Evolutionary conservation across 2,888 invertebrate genomes (phyloP), one percentile per base, ranked within the genome.

Genomic region (Pemphredon lugubris): DNA sequence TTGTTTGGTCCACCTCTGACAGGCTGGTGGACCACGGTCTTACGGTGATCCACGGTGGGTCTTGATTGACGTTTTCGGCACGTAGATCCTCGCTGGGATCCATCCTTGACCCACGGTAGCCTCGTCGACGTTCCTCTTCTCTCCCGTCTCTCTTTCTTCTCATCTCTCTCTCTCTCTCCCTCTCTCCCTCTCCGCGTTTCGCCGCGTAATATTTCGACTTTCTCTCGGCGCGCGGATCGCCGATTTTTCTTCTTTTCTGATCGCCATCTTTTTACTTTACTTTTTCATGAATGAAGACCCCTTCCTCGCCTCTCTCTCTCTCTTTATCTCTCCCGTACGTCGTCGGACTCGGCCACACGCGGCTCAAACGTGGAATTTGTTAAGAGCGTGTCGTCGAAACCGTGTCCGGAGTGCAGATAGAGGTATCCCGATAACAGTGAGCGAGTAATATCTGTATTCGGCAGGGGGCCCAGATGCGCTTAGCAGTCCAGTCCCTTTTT

Each of bases 41-140:
- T 18, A 14, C 44, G 18, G 11, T 30, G 30, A 48, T 48, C 48
- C 45, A 7, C 2, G 55, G 32, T n/a, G 34, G n/a, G 4, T 7
- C 34, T 9, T 59, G 58, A 59, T 59, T 59, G 58, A 48, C 58
- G 30, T 59, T 59, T 59, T 48, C 61, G 53, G 45, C 37, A 37
- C 44, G 57, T 23, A n/a, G 39, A 34, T 51, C 44, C 30, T 21
- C 51, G 21, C 7, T 13, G 26, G 30, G 16, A 7, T 20, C 40
- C 39, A 39, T 9, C 7, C 5, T 5, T 1, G 23, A 21, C 23
- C 7, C 47, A n/a, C 47, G 47, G 48, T 30, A 16, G 13, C 26
- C 14, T 48, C 32, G 4, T 34, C 34, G 11, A n/a, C 30, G 1
- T 34, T 34, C n/a, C n/a, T 34, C n/a, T 34, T 11, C 11, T 11